A percentile compares a stretch with the other conserved stretches of the same genome.
These are phyloP conservation scores for Panthera leo DNA, from an alignment of 2,113 vertebrate genomes.

Conservation along the genomic window DNA sequence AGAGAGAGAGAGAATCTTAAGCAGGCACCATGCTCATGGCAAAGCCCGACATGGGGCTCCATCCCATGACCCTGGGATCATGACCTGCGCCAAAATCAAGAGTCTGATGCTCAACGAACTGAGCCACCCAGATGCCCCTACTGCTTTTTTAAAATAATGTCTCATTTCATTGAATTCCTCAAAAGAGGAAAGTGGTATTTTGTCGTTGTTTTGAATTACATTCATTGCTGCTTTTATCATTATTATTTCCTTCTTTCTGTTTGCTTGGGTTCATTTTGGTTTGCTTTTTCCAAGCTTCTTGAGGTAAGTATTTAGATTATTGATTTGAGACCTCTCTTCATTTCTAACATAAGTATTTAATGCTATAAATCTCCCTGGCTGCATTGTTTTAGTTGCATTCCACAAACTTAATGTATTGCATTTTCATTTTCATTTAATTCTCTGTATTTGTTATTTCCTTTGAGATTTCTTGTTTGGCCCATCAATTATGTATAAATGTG, in stretches of 20 bases:
- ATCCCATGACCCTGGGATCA: too few relatives aligned
- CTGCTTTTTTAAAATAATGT: too few relatives aligned
- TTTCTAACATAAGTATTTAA: background rate
- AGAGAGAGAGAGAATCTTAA: too few relatives aligned
- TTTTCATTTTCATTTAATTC: background rate
- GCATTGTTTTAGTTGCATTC: background rate
- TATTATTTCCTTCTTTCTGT: background rate
- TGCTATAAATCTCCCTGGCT: background rate
- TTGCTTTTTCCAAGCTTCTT: background rate
- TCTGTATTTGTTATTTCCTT: background rate
- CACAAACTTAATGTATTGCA: background rate
- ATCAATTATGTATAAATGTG: background rate
- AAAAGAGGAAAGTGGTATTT: background rate
- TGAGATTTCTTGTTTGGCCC: background rate
- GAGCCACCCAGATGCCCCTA: too few relatives aligned
- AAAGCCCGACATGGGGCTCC: too few relatives aligned
- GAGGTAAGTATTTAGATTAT: background rate
- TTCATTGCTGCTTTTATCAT: background rate
- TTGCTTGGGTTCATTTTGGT: background rate
- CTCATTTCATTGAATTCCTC: background rate
- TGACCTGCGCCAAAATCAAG: too few relatives aligned
- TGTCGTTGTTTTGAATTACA: background rate
- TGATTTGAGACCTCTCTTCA: background rate
- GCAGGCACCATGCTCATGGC: too few relatives aligned
- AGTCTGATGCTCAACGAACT: too few relatives aligned